These are phyloP conservation scores for Melanotaenia maccullochi DNA, from an alignment of 2,797 vertebrate species.

Conservation along the genomic window DNA sequence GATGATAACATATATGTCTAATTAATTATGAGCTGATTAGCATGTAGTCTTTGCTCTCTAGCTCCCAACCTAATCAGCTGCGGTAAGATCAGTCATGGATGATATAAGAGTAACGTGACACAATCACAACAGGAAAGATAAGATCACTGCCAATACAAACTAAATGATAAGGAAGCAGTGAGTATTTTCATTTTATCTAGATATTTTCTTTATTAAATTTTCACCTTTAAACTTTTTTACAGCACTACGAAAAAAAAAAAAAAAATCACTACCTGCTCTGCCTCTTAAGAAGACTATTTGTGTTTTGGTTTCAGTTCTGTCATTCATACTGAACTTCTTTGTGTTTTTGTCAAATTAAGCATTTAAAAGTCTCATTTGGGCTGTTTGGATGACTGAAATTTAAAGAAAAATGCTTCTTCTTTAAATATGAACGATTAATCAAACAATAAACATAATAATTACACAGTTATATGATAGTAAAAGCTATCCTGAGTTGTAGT, in stretches of 20 bases:
- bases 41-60: conserved; percentile 38
- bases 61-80: conserved; percentile 30
- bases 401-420: too few species aligned
- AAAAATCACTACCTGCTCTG: background rate
- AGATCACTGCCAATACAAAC: conserved; percentile 37
- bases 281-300: background rate
- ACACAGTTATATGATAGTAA: background rate
- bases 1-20: conserved; percentile 27
- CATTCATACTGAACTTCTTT: background rate
- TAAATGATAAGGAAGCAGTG: conserved; percentile 37
- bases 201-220: conserved; percentile 13
- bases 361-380: background rate
- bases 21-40: conserved; percentile 50
- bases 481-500: background rate
- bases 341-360: background rate
- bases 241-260: background rate
- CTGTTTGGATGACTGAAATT: background rate
- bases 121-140: conserved; percentile 38
- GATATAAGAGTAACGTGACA: conserved; percentile 15
- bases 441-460: background rate
- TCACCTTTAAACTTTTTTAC: background rate
- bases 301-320: background rate
- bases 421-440: background rate
- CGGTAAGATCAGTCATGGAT: conserved; percentile 21
- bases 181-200: conserved; percentile 34